Conservation (phyloP, 2,113 vertebrate genomes). For the Leptocoma aspasia region DNA sequence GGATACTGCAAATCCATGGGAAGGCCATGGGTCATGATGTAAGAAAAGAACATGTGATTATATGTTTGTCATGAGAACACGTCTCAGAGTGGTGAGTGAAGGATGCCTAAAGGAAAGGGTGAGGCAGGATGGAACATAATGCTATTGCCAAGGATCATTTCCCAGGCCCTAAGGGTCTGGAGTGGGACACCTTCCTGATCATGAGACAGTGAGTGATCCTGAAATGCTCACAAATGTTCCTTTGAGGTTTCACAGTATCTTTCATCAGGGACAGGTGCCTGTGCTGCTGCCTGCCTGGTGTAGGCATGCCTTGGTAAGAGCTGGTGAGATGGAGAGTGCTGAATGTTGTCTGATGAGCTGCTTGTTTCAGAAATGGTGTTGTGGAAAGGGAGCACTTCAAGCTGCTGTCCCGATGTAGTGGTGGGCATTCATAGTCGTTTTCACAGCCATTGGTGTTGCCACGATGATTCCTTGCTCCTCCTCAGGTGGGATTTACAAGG, state of each 20-base stretch:
- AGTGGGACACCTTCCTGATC: too few species aligned
- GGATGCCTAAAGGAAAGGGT: too few species aligned
- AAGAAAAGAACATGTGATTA: background rate
- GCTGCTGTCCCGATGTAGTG: background rate
- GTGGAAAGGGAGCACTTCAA: fast-evolving
- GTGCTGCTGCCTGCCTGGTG: background rate
- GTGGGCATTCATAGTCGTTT: fast-evolving
- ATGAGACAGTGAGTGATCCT: background rate
- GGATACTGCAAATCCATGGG: background rate
- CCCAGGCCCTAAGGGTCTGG: too few species aligned
- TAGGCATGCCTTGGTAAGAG: background rate
- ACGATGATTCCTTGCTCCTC: background rate
- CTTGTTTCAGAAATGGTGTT: background rate
- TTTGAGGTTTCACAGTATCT: background rate
- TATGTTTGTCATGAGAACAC: background rate
- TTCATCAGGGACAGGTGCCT: background rate
- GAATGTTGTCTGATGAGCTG: too few species aligned
- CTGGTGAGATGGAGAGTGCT: background rate
- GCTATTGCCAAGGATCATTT: background rate
- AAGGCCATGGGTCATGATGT: fast-evolving
- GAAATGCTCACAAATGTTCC: background rate
- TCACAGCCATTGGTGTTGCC: background rate
- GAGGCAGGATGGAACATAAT: background rate
- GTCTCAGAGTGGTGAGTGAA: too few species aligned
- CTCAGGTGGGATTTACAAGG: background rate